Conservation (phyloP, 2,113 vertebrate species). For the Lophura nycthemera region DNA sequence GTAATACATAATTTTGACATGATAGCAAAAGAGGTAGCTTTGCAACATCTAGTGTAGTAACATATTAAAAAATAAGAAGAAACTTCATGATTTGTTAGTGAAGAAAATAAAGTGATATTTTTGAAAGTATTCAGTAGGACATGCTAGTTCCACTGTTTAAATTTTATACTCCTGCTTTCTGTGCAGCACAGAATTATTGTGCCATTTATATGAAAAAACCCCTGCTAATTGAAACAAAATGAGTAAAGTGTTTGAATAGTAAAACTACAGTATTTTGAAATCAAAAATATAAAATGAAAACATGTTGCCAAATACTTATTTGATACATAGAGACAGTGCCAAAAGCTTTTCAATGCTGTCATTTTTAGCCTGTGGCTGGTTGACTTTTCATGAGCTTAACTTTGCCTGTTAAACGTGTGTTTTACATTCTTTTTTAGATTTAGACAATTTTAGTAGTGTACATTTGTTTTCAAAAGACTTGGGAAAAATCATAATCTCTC, state of each 20-base stretch:
- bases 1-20: background rate
- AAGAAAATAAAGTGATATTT: background rate
- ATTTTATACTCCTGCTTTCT: slow-evolving; percentile 32
- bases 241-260: slow-evolving; percentile 32
- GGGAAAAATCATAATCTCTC: slow-evolving; percentile 26
- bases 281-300: slow-evolving; percentile 46
- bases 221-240: slow-evolving; percentile 29
- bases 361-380: slow-evolving; percentile 44
- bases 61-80: background rate
- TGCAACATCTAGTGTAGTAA: background rate
- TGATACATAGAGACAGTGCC: slow-evolving; percentile 8
- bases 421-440: slow-evolving; percentile 55
- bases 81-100: background rate
- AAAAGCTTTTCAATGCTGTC: slow-evolving; percentile 59
- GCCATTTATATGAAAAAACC: background rate
- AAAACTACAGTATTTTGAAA: slow-evolving; percentile 42
- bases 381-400: slow-evolving; percentile 51
- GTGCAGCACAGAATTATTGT: background rate
- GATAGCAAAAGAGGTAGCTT: background rate
- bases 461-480: slow-evolving; percentile 59
- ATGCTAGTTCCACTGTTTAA: slow-evolving; percentile 24
- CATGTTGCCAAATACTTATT: slow-evolving; percentile 18
- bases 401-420: slow-evolving; percentile 27
- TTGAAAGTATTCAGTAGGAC: slow-evolving; percentile 1
- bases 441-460: slow-evolving; percentile 56